A percentile compares a stretch with the other conserved stretches of the same genome.
Evolutionary conservation across 2,113 vertebrate genomes (phyloP).

Genomic region (Lepisosteus oculatus): DNA sequence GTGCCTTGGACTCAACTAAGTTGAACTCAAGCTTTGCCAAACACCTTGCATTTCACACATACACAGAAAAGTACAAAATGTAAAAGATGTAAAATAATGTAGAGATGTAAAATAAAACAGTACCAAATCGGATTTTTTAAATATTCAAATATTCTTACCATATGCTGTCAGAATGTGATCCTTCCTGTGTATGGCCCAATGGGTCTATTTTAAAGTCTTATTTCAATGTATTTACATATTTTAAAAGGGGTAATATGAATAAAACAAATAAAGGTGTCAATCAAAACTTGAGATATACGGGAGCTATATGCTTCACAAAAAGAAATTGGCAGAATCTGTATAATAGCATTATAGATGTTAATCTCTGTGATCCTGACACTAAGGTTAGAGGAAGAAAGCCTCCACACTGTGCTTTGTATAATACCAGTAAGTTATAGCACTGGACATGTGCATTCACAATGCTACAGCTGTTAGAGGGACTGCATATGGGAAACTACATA

Average conservation of each 20-base stretch:
- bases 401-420: neutral
- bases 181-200: neutral
- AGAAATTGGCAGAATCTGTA: neutral
- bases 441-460: neutral
- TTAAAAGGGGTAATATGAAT: conserved; percentile 19
- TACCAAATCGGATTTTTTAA: conserved; percentile 17
- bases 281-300: conserved; percentile 3
- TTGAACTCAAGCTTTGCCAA: neutral
- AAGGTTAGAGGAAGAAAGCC: neutral
- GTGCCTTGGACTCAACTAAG: neutral
- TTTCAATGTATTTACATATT: conserved; percentile 30
- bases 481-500: neutral
- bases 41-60: neutral
- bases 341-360: conserved; percentile 6
- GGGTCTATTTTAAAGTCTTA: conserved; percentile 18
- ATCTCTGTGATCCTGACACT: neutral
- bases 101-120: neutral
- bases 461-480: neutral
- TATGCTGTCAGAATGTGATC: conserved; percentile 21
- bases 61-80: neutral
- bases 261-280: conserved; percentile 28
- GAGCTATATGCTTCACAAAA: neutral
- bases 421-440: neutral
- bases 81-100: neutral
- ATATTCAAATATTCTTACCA: conserved; percentile 27